Conservation (phyloP, 2,888 invertebrate species). For the Marronus borbonicus region DNA sequence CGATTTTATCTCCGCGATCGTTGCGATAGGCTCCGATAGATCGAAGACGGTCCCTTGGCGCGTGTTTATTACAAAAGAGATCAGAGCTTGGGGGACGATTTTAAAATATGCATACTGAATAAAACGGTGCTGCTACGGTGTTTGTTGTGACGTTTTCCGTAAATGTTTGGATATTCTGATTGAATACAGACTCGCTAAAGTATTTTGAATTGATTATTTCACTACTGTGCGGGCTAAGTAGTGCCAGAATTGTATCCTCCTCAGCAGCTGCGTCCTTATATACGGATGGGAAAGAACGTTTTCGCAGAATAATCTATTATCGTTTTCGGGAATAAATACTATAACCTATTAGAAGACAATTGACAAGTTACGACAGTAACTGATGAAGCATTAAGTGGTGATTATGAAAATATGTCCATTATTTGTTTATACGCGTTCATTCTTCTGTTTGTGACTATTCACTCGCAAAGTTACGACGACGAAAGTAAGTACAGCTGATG, state of each 20-base stretch:
- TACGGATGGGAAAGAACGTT: conserved; percentile 15
- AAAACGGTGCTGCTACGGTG: conserved; percentile 58
- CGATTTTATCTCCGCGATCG: background rate
- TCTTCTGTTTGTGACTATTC: conserved; percentile 12
- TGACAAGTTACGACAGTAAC: background rate
- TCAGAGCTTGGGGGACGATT: conserved; percentile 27
- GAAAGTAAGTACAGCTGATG: conserved; percentile 23
- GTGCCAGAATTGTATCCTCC: conserved; percentile 15
- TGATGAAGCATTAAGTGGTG: conserved; percentile 3
- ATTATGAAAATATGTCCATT: conserved; percentile 44
- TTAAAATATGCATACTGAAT: conserved; percentile 61
- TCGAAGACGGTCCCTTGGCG: background rate
- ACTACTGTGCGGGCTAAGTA: conserved; percentile 11
- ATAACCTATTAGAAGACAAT: no score
- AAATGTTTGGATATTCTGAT: conserved; percentile 69
- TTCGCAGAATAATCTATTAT: background rate
- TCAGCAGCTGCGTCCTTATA: conserved; percentile 2
- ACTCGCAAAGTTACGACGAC: conserved; percentile 34
- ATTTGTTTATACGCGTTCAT: conserved; percentile 7
- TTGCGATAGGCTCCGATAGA: background rate
- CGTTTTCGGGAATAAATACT: no score
- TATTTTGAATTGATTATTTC: conserved; percentile 65
- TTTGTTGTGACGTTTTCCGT: conserved; percentile 68
- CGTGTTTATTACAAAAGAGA: conserved; percentile 30
- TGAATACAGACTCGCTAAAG: conserved; percentile 63